Conservation (phyloP, 2,888 invertebrate species). For the Palloptera scutellata region DNA sequence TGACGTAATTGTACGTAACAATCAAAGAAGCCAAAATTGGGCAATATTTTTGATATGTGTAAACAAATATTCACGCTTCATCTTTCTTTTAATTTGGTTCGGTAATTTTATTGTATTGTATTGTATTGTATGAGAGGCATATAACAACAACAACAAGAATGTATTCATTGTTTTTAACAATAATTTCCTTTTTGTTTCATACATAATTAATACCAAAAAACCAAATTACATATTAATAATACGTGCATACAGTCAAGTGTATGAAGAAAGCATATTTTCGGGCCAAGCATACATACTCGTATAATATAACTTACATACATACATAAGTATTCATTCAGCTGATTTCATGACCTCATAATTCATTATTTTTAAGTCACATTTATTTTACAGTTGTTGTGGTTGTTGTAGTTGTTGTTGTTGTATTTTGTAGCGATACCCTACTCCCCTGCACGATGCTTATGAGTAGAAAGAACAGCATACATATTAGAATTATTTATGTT, state of each 20-base stretch:
- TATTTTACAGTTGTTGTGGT: neutral
- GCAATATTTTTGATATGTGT: no score
- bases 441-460: no score
- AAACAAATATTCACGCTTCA: no score
- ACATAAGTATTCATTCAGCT: constrained; percentile 11
- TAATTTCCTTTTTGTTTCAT: neutral
- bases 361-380: neutral
- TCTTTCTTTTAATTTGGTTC: no score
- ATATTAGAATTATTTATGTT: no score
- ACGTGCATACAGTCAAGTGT: neutral
- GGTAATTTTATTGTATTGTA: no score
- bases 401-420: neutral
- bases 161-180: neutral
- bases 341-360: constrained; percentile 36
- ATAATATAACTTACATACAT: neutral
- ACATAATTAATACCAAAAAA: neutral
- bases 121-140: no score
- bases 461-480: no score
- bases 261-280: no score
- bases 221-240: neutral
- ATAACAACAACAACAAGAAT: no score
- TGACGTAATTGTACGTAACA: no score
- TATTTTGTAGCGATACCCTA: neutral
- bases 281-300: neutral
- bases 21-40: no score